A percentile compares a stretch with the other conserved stretches of the same genome.
phyloP scores from a whole-genome alignment of 2,888 invertebrate genomes.

The Agonum fuliginosum region DNA sequence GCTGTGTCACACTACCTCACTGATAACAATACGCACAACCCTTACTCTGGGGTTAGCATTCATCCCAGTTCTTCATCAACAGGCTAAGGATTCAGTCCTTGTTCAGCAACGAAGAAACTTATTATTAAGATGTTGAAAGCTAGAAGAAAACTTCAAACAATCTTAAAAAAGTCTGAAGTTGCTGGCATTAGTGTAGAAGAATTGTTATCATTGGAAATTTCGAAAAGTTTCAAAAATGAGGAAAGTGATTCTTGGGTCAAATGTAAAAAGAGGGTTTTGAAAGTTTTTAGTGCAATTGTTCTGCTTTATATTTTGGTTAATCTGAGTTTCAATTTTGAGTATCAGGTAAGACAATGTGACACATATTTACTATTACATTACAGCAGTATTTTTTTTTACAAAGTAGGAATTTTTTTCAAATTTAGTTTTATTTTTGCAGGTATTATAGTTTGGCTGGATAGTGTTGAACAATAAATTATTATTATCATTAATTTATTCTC shows the following conservation, averaged over 20 bases:
- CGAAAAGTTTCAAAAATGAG: slow-evolving; percentile 6
- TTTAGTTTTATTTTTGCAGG: too few relatives aligned
- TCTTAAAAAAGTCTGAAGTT: slow-evolving; percentile 63
- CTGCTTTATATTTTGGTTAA: slow-evolving; percentile 39
- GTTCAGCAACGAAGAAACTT: background rate
- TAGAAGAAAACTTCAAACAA: slow-evolving; percentile 64
- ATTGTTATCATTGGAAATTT: slow-evolving; percentile 61
- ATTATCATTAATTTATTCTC: too few relatives aligned
- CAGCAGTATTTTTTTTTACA: too few relatives aligned
- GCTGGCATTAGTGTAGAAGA: slow-evolving; percentile 61
- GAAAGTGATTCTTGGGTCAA: background rate
- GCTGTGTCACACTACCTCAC: slow-evolving; percentile 62
- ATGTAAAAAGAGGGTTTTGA: slow-evolving; percentile 7
- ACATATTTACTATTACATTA: too few relatives aligned
- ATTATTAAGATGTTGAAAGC: slow-evolving; percentile 64
- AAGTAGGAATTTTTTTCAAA: too few relatives aligned
- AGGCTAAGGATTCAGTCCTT: slow-evolving; percentile 28
- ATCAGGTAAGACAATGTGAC: slow-evolving; percentile 60
- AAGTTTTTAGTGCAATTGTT: slow-evolving; percentile 35
- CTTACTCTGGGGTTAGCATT: background rate
- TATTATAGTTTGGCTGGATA: too few relatives aligned
- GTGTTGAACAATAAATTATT: too few relatives aligned
- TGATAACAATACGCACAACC: slow-evolving; percentile 6
- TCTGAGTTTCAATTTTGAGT: slow-evolving; percentile 38
- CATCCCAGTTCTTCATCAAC: background rate